A percentile compares a stretch with the other conserved stretches of the same genome.
Conservation (phyloP, 2,113 vertebrate species). For the Vanacampus margaritifer region DNA sequence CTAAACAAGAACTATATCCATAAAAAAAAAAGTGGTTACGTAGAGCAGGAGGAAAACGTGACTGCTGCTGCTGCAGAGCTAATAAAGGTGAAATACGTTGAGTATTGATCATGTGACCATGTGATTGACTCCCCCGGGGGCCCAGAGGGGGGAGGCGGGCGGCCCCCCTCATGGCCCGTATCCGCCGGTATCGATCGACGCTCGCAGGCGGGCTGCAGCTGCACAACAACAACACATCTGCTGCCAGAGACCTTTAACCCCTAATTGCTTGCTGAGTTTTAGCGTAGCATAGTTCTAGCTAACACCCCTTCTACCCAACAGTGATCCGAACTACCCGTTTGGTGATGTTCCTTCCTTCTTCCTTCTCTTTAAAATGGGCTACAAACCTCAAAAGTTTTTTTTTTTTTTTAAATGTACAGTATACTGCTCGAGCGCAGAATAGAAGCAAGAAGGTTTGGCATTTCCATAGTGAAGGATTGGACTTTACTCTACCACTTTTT, state of each 20-base stretch:
- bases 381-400: neutral
- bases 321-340: neutral
- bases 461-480: no score
- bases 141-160: neutral
- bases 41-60: neutral
- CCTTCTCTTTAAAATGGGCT: neutral
- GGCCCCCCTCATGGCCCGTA: neutral
- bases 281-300: neutral
- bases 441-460: no score
- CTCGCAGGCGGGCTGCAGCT: neutral
- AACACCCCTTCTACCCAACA: neutral
- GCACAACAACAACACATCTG: neutral
- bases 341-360: neutral
- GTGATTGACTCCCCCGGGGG: slow-evolving; percentile 2
- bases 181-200: neutral
- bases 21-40: neutral
- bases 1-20: no score
- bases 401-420: no score
- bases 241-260: neutral
- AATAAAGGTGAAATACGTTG: slow-evolving; percentile 6
- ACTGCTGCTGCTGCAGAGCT: slow-evolving; percentile 1
- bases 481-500: no score
- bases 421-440: no score
- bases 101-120: slow-evolving; percentile 9
- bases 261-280: neutral